Conservation (phyloP, 2,113 vertebrate species). For the Cacatua alba region DNA sequence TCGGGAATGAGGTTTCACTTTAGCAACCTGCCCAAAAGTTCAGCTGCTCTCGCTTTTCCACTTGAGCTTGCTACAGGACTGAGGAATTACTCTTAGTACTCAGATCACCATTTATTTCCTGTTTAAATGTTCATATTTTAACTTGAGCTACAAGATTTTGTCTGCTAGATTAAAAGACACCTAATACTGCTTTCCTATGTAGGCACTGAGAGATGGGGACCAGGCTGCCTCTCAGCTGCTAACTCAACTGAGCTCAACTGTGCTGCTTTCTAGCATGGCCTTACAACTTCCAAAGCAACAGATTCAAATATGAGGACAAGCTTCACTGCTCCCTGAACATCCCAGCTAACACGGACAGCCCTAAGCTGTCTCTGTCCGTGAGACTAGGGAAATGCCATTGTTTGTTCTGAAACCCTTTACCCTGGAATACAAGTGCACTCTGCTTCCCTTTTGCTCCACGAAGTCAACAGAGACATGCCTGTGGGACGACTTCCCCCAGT, state of each 20-base stretch:
- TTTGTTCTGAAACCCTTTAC: slow-evolving; percentile 35
- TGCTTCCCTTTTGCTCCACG: neutral
- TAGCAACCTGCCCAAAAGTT: neutral
- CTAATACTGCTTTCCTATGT: neutral
- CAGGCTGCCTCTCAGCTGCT: neutral
- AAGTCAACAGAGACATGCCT: slow-evolving; percentile 28
- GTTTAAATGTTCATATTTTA: neutral
- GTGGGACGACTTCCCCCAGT: neutral
- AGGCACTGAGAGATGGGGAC: neutral
- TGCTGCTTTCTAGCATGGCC: neutral
- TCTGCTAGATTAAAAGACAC: neutral
- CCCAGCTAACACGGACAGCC: neutral
- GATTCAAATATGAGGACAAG: neutral
- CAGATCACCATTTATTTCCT: neutral
- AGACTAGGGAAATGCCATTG: neutral
- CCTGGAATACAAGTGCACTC: neutral
- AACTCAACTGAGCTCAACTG: neutral
- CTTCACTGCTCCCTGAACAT: rapidly evolving
- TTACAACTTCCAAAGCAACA: neutral
- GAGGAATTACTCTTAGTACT: neutral
- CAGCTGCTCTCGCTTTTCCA: neutral
- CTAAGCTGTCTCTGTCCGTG: neutral
- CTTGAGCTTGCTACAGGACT: neutral
- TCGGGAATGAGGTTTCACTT: neutral
- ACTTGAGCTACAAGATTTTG: neutral